Base-by-base conservation (phyloP, 53 echinoderm and acorn worm genomes). In the Hippasteria phrygiana region DNA sequence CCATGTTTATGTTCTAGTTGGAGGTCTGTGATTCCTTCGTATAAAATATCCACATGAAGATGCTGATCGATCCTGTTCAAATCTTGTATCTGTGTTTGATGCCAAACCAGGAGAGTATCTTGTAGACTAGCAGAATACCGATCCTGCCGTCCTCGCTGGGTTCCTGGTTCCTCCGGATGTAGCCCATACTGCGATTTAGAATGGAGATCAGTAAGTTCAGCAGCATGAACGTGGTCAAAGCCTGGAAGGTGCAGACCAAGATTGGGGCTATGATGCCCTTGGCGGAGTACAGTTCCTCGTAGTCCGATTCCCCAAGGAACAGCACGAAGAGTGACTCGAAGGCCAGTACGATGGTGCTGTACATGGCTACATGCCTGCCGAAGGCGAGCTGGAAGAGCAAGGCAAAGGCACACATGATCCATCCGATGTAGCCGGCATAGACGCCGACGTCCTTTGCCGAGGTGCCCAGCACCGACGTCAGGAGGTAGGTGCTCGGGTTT, bases 401-500 rank as follows among this genome's bases (percentile, higher is more conserved):
- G 0, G 94, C 83, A 51, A 89, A 96, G 55, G 90, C 71, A 1
- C 87, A 87, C 39, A 96, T 77, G 31, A 90, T 51, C 3, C 90
- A 42, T 3, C 75, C 55, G 38, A 95, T 76, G 54, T 91, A 77
- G 9, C 78, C 75, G 35, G 76, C 85, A 45, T 93, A 95, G 9
- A 83, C 95, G 1, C 55, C 32, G 14, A 95, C 73, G 28, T 94
- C 94, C n/a, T 63, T 53, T 12, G 73, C 66, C 7, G 91, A 59
- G 20, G 75, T 34, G 22, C 82, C 77, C 41, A 95, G 51, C 55
- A 94, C 94, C 3, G 96, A 56, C 28, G 96, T 96, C 28, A 96
- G 90, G 11, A 96, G 94, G 80, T 96, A 95, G 77, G 93, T 90
- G 20, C 94, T 77, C 14, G 96, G 94, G 29, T 96, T 96, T 12